Base-by-base conservation (phyloP, 92 coral and sea anemone species). In the Palythoa heliodiscus region DNA sequence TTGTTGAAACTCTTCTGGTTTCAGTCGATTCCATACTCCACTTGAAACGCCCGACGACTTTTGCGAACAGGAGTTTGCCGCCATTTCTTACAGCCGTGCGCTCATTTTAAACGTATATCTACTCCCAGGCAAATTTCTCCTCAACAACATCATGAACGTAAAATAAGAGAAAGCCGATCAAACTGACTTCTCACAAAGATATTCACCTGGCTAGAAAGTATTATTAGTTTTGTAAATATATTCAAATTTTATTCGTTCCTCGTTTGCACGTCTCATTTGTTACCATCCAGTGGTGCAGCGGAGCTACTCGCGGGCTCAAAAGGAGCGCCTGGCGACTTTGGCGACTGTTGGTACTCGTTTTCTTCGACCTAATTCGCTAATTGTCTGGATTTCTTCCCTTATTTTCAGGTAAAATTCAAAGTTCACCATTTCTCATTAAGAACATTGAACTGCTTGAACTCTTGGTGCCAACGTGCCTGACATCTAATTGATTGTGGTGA, bases 1-100 rank as follows among this genome's bases (percentile, higher is more conserved):
- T 96, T 96, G 98, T 70, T 96, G 98, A 90, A 96, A 96, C 93
- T 96, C 99, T 87, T 96, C 99, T 55, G 94, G 93, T 73, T 95
- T 91, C 84, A 96, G 88, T 85, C 98, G 98, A 82, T 96, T 92
- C 99, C 99, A 96, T 89, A 96, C 98, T 77, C 99, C 95, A 76
- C 96, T 87, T 71, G 95, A 93, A 70, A 91, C 84, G 88, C 87
- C 84, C 60, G 87, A 86, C 50, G 98, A 82, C 35, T 88, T 87
- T 29, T 91, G 90, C 50, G 95, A 85, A 60, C 87, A 92, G 37
- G 76, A 63, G 75, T 75, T 87, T 40, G 85, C 71, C 89, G 93
- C 95, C 95, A 93, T 92, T 80, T 86, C 76, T 89, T 86, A 81
- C 88, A 66, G 60, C 74, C 61, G 57, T 43, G 60, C 75, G 84